Base-by-base conservation (phyloP, 53 echinoderm and acorn worm species). In the Holothuria leucospilota region DNA sequence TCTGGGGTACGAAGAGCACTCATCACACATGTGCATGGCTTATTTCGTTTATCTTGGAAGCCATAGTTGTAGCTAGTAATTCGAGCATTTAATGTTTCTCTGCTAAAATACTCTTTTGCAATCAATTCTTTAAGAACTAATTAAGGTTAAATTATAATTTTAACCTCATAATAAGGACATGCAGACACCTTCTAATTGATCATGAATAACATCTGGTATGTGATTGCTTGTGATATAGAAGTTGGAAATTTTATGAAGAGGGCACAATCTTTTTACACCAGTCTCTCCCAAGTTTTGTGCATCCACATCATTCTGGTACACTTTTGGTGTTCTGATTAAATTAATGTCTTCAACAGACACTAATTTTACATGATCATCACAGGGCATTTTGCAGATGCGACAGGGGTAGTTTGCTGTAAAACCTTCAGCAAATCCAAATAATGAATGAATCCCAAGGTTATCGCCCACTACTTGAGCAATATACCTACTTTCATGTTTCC, bases 41-140 rank as follows among this genome's bases (percentile, higher is more conserved):
- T 88, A 39, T 92, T 92, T 11, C 52, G 60, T 6, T 40, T 56
- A 42, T 92, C 92, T 20, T 78, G 46, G 23, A 29, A 13, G 14
- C 88, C 91, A 85, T 91, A 88, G 62, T 88, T 87, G 52, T 56
- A 86, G 69, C 90, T 90, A 38, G 90, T 71, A 20, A 90, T 67
- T 1, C 86, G 13, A 23, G 58, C 41, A 52, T 87, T 87, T 6
- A 90, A 41, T 13, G 60, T 66, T 26, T 82, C 75, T 24, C 82
- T 68, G 27, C 8, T 71, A 56, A 91, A 82, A 51, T 87, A 51
- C 2, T 82, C 86, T 16, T 91, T 80, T 51, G 41, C 4, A 7
- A 91, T 87, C 11, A 91, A 24, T 65, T 82, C 74, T 23, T 72
- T 29, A 7, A 91, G 52, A n/a, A 89, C 66, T n/a, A 91, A 16